Conservation (phyloP, 2,113 vertebrate species). For the Polypterus senegalus region DNA sequence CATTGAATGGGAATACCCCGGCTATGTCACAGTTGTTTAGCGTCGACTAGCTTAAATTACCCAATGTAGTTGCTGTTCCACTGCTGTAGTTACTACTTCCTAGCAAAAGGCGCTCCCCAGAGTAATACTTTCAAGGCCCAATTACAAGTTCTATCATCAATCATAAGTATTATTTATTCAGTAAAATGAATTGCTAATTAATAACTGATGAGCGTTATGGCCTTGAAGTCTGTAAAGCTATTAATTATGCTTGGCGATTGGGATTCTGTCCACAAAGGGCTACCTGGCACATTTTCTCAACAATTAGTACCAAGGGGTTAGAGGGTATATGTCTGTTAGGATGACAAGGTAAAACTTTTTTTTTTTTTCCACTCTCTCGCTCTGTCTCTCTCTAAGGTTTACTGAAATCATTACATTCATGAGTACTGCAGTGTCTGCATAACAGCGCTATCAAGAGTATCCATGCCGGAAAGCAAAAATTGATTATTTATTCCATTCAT, state of each 20-base stretch:
- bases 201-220: constrained; percentile 99
- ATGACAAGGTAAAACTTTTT: constrained; percentile 41
- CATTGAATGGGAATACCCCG: constrained; percentile 27
- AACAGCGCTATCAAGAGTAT: constrained; percentile 17
- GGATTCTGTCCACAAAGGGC: constrained; percentile 62
- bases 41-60: constrained; percentile 36
- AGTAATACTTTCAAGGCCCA: constrained; percentile 79
- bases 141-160: constrained; percentile 98
- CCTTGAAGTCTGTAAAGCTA: constrained; percentile 86
- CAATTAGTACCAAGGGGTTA: constrained; percentile 55
- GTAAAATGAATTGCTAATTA: constrained; percentile 99
- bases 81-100: constrained; percentile 65
- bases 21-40: constrained; percentile 46
- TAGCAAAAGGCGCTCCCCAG: constrained; percentile 64
- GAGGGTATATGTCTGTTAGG: constrained; percentile 50
- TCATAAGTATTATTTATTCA: constrained; percentile 99
- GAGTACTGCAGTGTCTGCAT: constrained; percentile 27
- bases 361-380: no score
- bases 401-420: constrained; percentile 39
- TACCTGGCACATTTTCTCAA: constrained; percentile 65
- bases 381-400: constrained; percentile 26
- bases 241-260: constrained; percentile 87
- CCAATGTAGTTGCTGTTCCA: constrained; percentile 52
- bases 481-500: not conserved
- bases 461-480: constrained; percentile 9